Evolutionary conservation across 2,113 vertebrate genomes (phyloP), one percentile per base, ranked within the genome.

Genomic region (Meleagris gallopavo): DNA sequence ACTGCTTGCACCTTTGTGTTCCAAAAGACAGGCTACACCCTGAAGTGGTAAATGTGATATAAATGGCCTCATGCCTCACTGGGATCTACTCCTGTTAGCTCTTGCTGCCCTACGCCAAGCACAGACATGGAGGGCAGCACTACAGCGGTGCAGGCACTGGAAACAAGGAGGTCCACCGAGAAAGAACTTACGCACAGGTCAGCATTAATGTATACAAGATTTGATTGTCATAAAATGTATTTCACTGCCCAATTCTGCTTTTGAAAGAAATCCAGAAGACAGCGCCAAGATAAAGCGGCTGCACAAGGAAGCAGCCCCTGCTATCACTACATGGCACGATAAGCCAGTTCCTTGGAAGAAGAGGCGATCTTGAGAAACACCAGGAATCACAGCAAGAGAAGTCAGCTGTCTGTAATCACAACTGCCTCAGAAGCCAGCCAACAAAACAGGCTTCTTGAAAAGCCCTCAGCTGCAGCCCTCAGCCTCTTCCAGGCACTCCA

Each of bases 371-470:
- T 4, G 0, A 83, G 14, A 5, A 58, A 8, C 30, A 3, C 2
- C n/a, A 18, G 54, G 9, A 22, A 25, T 2, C 4, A 2, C 34
- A 12, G 1, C 2, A 3, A 14, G 36, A 30, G 20, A 65, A 54
- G 34, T 7, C 65, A 83, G 30, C 60, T 41, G 11, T 3, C 65
- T 55, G 20, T 3, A 71, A 14, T 5, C 15, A 55, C 43, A 11
- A 0, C 0, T 0, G 2, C 32, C 21, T 11, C 3, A 0, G 0
- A 17, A 43, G 9, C 1, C 48, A 90, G 6, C 55, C 64, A 19
- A n/a, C 7, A 24, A 40, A 70, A 15, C 1, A 21, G 29, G 9
- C 14, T 43, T 36, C 67, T 57, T 57, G 30, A 30, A 57, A 57
- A 57, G 29, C 55, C 55, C 30, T 57, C 54, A 57, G 54, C 54